Evolutionary conservation across 2,888 invertebrate species (phyloP), one percentile per base, ranked within the genome.

Genomic region (Pollenia angustigena): DNA sequence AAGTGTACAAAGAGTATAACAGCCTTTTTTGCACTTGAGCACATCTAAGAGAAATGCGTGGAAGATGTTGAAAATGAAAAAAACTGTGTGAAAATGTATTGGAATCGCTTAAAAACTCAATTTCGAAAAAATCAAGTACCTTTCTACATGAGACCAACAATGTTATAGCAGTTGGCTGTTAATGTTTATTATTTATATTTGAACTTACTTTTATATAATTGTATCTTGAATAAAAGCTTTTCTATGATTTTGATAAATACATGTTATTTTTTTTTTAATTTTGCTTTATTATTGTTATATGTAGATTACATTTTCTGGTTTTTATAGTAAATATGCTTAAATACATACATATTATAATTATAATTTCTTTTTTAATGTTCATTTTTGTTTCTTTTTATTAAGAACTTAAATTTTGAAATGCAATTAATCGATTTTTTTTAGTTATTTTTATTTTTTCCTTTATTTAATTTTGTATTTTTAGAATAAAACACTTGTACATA

Each of bases 401-500:
- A 69, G 69, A 87, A 84, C 80, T 81, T 69, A 87, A 84, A 78
- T 71, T 84, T 81, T 32, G 23, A 84, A 87, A 87, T 84, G 87
- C 84, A 80, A 14, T 82, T 71, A 66, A 81, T 72, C 60, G 60
- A 71, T 60, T 82, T 76, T 46, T n/a, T 32, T 76, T 62, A n/a
- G 32, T 18, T 52, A 11, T 68, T 60, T 76, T 79, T 66, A 23
- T 10, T 66, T 18, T 50, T 66, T 42, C 44, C 14, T 50, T 56
- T 16, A 32, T 32, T 32, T 32, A 32, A 32, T 32, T 32, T 32
- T 32, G 32, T 60, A 32, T 50, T 46, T 48, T 64, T 62, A 58
- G 23, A 81, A 76, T 81, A 72, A 68, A 81, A 87, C 75, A 86
- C 82, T 86, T 86, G 74, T 86, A 86, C 80, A 84, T 81, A 87